phyloP scores from a whole-genome alignment of 2,888 invertebrate species.

The Dione juno region DNA sequence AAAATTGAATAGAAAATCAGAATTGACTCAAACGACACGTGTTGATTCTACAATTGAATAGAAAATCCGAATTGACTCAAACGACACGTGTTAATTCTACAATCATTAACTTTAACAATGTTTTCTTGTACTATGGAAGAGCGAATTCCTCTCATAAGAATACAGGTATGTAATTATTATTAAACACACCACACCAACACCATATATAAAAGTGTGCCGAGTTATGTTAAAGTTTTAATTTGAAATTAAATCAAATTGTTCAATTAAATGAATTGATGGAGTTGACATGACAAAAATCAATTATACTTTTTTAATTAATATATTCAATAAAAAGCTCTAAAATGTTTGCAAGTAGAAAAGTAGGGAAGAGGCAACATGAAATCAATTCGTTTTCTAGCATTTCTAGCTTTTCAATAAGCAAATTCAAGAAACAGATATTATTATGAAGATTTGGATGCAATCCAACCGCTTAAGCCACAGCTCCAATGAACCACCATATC shows the following conservation, averaged over 20 bases:
- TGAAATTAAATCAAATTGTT: neutral
- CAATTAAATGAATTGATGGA: neutral
- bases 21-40: neutral
- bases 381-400: too few species aligned
- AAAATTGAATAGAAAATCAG: neutral
- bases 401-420: too few species aligned
- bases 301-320: too few species aligned
- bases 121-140: slow-evolving; percentile 59
- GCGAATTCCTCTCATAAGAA: slow-evolving; percentile 76
- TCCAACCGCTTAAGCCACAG: too few species aligned
- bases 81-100: too few species aligned
- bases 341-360: too few species aligned
- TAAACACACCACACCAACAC: neutral
- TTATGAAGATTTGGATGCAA: too few species aligned
- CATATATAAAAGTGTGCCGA: neutral
- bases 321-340: too few species aligned
- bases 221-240: neutral
- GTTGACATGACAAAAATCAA: neutral
- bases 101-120: slow-evolving; percentile 31
- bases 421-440: too few species aligned
- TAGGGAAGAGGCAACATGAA: too few species aligned
- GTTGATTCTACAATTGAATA: neutral
- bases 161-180: slow-evolving; percentile 67
- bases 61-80: neutral
- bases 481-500: too few species aligned